phyloP scores from a whole-genome alignment of 2,888 invertebrate species.

The Lordiphosa andalusiaca region DNA sequence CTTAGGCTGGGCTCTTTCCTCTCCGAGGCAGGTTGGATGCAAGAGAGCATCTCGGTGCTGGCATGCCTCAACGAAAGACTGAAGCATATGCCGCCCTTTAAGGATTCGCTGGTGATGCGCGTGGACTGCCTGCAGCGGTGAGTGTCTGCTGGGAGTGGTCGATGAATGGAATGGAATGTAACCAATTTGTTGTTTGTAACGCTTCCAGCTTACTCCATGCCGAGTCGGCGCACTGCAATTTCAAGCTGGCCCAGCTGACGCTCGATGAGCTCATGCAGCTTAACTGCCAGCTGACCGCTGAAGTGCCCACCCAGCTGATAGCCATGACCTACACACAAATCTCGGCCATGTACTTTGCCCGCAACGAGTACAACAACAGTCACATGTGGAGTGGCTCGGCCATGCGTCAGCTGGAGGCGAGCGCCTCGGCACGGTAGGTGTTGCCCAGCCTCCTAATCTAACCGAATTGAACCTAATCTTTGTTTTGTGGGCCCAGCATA shows the following conservation, averaged over 20 bases:
- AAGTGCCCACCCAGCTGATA: conserved; percentile 80
- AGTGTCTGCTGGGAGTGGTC: neutral
- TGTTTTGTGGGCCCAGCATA: conserved; percentile 80
- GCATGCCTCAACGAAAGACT: conserved; percentile 86
- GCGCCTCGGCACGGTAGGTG: conserved; percentile 84
- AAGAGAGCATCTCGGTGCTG: conserved; percentile 88
- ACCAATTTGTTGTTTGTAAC: neutral
- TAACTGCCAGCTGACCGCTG: conserved; percentile 81
- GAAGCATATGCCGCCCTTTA: conserved; percentile 81
- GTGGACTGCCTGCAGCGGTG: conserved; percentile 94
- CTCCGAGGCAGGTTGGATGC: conserved; percentile 93
- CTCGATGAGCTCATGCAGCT: conserved; percentile 83
- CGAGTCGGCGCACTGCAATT: conserved; percentile 90
- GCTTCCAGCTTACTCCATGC: conserved; percentile 88
- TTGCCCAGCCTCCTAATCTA: neutral
- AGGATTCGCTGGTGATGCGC: conserved; percentile 84
- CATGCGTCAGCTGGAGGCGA: conserved; percentile 84
- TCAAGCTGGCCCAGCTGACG: conserved; percentile 88
- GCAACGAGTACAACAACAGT: conserved; percentile 91
- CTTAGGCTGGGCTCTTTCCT: conserved; percentile 86
- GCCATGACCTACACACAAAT: conserved; percentile 91
- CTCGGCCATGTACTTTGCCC: conserved; percentile 89
- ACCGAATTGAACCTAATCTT: neutral
- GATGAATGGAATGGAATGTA: neutral
- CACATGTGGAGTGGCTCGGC: conserved; percentile 90